Evolutionary conservation across 2,113 vertebrate genomes (phyloP), one percentile per base, ranked within the genome.

Genomic region (Egretta garzetta): DNA sequence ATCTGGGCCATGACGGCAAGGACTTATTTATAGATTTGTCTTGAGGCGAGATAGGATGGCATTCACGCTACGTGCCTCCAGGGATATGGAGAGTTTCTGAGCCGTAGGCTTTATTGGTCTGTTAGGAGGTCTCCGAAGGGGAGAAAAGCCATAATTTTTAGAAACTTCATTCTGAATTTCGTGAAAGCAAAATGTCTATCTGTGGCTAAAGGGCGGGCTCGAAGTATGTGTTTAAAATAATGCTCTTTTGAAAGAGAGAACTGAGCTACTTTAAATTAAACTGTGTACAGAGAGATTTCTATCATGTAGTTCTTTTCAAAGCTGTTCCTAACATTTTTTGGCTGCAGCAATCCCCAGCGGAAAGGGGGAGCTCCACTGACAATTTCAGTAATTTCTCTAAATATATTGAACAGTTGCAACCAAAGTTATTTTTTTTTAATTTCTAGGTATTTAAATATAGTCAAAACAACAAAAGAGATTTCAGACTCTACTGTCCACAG

Each of bases 51-150:
- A 6, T 8, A 7, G 43, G 1, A 5, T 3, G 63, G 80, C 50
- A 1, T 7, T 56, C 33, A 12, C 2, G 6, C 67, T 30, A 1
- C 32, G 0, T 22, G 56, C 70, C 52, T 5, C 39, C 19, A 5
- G 43, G 63, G 63, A 26, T 5, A 2, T 0, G 12, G 23, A 24
- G 26, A 5, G 24, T 6, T 67, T 26, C 71, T 8, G 39, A 79
- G 72, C 72, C 3, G 8, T 14, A 26, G 35, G 47, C 24, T 45
- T 77, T 21, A 3, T 62, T 35, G 21, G 24, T 13, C 3, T 0
- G 13, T 45, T 41, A 28, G 62, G 63, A 60, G 73, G 53, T 6
- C 14, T 50, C 77, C 35, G 16, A 56, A 60, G 28, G 21, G 33
- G 58, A 60, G 30, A 28, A 43, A 73, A 2, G 8, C 41, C 5